A percentile compares a stretch with the other conserved stretches of the same genome.
phyloP scores from a whole-genome alignment of 2,113 vertebrate genomes.

The Spea bombifrons region DNA sequence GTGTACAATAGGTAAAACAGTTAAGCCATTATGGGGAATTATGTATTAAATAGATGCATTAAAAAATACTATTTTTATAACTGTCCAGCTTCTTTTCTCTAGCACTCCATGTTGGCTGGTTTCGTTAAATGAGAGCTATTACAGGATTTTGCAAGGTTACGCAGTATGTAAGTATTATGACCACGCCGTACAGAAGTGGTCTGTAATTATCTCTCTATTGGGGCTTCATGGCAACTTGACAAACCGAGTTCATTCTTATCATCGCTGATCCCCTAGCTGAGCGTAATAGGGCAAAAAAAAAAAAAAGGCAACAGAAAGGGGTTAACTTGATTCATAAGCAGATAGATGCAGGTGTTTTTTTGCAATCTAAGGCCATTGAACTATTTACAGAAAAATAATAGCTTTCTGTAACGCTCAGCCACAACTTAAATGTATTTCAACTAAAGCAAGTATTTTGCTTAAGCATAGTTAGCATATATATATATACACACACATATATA shows the following conservation, averaged over 20 bases:
- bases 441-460: too few relatives aligned
- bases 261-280: not conserved
- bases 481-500: not conserved
- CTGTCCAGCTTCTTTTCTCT: not conserved
- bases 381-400: too few relatives aligned
- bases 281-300: not conserved
- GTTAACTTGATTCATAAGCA: not conserved
- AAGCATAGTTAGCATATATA: too few relatives aligned
- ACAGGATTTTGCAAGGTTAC: slow-evolving; percentile 19
- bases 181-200: not conserved
- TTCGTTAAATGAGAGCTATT: slow-evolving; percentile 32
- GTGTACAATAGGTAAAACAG: too few relatives aligned
- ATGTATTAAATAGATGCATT: too few relatives aligned
- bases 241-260: not conserved
- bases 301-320: not conserved
- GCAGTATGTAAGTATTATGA: slow-evolving; percentile 29
- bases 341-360: too few relatives aligned
- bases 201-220: slow-evolving; percentile 1
- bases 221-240: slow-evolving; percentile 28
- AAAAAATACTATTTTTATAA: too few relatives aligned
- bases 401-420: too few relatives aligned
- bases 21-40: too few relatives aligned
- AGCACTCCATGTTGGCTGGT: slow-evolving; percentile 5
- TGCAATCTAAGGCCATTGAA: too few relatives aligned
- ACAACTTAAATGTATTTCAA: too few relatives aligned